Conservation (phyloP, 2,888 invertebrate genomes). For the Unio pictorum region DNA sequence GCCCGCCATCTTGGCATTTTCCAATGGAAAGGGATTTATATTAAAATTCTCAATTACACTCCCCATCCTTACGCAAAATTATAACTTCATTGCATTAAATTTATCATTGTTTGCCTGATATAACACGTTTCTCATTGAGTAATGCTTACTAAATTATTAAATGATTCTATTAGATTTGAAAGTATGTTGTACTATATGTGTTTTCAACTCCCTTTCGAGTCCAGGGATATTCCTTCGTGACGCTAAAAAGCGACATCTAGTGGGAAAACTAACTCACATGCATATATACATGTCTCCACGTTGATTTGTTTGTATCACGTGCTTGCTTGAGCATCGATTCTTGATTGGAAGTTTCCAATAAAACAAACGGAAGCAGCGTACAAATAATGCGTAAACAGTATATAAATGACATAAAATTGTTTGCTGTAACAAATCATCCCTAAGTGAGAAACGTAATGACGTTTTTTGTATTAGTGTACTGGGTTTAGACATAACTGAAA, state of each 20-base stretch:
- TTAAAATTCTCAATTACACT: conserved; percentile 19
- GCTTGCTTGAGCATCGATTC: conserved; percentile 4
- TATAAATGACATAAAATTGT: no score
- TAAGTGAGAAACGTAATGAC: no score
- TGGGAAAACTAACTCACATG: conserved; percentile 3
- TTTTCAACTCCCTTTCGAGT: background rate
- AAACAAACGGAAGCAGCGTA: no score
- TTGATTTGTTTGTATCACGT: conserved; percentile 48
- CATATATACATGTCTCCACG: conserved; percentile 33
- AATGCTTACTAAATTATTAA: no score
- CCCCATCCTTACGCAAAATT: background rate
- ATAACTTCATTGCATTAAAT: background rate
- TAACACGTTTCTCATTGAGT: background rate
- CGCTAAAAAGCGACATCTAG: conserved; percentile 24
- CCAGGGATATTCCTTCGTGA: conserved; percentile 18
- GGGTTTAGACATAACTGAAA: no score
- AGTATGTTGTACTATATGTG: background rate
- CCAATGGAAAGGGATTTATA: conserved; percentile 17
- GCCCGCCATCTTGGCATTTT: conserved; percentile 62
- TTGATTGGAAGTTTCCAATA: background rate
- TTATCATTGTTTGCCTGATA: background rate
- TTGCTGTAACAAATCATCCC: no score
- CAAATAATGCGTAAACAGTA: no score
- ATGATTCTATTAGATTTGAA: no score
- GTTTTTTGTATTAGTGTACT: no score